phyloP scores from a whole-genome alignment of 2,888 invertebrate species.

The Hemicrepidius hirtus region DNA sequence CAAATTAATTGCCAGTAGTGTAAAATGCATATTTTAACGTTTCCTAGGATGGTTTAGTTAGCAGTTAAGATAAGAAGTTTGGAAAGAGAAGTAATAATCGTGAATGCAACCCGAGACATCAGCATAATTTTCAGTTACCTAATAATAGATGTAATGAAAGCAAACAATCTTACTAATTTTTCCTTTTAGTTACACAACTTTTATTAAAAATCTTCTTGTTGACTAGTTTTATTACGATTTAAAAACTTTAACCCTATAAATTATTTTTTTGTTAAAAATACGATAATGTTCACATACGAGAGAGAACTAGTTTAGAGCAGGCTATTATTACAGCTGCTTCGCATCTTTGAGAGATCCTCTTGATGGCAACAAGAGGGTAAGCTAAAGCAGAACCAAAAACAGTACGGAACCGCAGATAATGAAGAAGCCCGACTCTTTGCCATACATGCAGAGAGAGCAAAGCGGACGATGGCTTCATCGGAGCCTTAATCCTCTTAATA shows the following conservation, averaged over 20 bases:
- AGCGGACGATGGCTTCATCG: slow-evolving; percentile 70
- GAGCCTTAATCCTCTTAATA: slow-evolving; percentile 73
- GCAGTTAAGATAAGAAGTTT: slow-evolving; percentile 12
- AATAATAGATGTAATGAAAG: no score
- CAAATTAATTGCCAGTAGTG: not conserved
- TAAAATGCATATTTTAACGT: slow-evolving; percentile 11
- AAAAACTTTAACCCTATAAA: no score
- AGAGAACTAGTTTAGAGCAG: slow-evolving; percentile 10
- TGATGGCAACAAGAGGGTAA: slow-evolving; percentile 32
- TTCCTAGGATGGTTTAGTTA: not conserved
- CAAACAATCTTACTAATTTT: no score
- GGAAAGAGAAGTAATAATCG: slow-evolving; percentile 6
- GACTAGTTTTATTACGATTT: no score
- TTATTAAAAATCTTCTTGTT: no score
- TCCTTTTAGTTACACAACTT: no score
- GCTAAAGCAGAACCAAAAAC: slow-evolving; percentile 53
- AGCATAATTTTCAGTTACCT: not conserved
- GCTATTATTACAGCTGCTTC: slow-evolving; percentile 43
- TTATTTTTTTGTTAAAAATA: no score
- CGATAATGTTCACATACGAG: slow-evolving; percentile 10
- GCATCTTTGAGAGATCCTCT: slow-evolving; percentile 45
- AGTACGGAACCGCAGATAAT: slow-evolving; percentile 67
- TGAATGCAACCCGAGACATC: not conserved
- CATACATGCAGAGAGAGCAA: slow-evolving; percentile 52
- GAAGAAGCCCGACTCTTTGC: slow-evolving; percentile 68